A percentile compares a stretch with the other conserved stretches of the same genome.
These are phyloP conservation scores for Omphaloscelis lunosa DNA, from an alignment of 2,888 invertebrate species.

Conservation along the genomic window DNA sequence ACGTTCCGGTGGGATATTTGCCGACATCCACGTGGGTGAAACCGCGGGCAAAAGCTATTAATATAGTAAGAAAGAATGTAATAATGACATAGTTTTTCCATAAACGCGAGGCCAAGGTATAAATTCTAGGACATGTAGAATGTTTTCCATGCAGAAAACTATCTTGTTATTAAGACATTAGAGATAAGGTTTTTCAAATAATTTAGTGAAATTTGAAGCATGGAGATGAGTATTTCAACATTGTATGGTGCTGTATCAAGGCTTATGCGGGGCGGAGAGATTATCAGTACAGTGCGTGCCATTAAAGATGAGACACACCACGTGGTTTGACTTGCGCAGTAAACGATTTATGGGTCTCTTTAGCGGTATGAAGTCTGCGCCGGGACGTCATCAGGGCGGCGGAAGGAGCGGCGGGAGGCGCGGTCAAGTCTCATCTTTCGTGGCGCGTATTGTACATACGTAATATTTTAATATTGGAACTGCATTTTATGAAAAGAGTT, in stretches of 20 bases:
- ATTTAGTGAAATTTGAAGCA: not conserved
- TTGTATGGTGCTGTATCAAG: not conserved
- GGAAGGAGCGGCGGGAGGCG: no score
- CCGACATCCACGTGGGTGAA: no score
- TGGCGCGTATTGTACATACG: no score
- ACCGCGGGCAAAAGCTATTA: not conserved
- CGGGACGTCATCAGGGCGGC: no score
- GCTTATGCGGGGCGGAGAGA: not conserved
- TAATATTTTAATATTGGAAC: not conserved
- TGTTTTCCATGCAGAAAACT: conserved; percentile 14
- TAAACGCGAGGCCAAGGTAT: not conserved
- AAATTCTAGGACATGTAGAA: conserved; percentile 1
- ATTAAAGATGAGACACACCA: no score
- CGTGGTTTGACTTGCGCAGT: no score
- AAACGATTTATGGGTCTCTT: no score
- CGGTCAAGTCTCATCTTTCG: no score
- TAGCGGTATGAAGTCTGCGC: no score
- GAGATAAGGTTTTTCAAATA: not conserved
- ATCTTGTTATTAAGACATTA: conserved; percentile 3
- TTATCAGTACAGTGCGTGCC: no score
- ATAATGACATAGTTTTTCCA: conserved; percentile 24
- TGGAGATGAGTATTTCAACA: no score
- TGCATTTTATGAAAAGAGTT: not conserved
- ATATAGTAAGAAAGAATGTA: conserved; percentile 16
- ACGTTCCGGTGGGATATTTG: no score